phyloP scores from a whole-genome alignment of 2,888 invertebrate species.

The Xanthia togata region DNA sequence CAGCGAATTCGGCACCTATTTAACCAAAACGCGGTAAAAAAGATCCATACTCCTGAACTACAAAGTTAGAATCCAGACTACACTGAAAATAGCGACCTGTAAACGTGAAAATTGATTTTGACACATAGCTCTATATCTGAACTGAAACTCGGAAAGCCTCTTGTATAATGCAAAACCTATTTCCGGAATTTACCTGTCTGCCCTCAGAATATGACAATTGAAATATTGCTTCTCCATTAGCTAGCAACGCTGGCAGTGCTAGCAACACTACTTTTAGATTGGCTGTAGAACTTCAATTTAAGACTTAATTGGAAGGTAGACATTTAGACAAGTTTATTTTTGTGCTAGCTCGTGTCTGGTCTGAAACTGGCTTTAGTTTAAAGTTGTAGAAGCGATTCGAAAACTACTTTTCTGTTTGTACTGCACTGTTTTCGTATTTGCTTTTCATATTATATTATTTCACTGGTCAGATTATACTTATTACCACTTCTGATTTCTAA shows the following conservation, averaged over 20 bases:
- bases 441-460: conserved; percentile 2
- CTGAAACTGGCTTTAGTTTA: conserved; percentile 25
- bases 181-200: conserved; percentile 76
- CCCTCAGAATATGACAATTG: conserved; percentile 77
- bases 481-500: conserved; percentile 27
- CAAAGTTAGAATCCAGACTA: conserved; percentile 72
- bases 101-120: conserved; percentile 88
- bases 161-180: conserved; percentile 83
- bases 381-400: conserved; percentile 12
- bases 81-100: conserved; percentile 86
- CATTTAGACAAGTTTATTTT: conserved; percentile 59
- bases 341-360: conserved; percentile 26
- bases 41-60: conserved; percentile 69
- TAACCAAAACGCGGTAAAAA: neutral
- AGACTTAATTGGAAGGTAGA: conserved; percentile 48
- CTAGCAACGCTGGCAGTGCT: conserved; percentile 50
- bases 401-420: neutral
- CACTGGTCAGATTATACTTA: conserved; percentile 6
- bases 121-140: conserved; percentile 82
- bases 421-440: conserved; percentile 9
- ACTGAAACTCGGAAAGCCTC: conserved; percentile 76
- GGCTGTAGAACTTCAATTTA: conserved; percentile 50
- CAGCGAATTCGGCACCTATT: neutral
- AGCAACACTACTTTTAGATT: conserved; percentile 69
- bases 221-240: conserved; percentile 74